Percentiles rank a stretch among this genome's conserved stretches.
phyloP scores from a whole-genome alignment of 1,140 invertebrate species.

The Aphis gossypii region DNA sequence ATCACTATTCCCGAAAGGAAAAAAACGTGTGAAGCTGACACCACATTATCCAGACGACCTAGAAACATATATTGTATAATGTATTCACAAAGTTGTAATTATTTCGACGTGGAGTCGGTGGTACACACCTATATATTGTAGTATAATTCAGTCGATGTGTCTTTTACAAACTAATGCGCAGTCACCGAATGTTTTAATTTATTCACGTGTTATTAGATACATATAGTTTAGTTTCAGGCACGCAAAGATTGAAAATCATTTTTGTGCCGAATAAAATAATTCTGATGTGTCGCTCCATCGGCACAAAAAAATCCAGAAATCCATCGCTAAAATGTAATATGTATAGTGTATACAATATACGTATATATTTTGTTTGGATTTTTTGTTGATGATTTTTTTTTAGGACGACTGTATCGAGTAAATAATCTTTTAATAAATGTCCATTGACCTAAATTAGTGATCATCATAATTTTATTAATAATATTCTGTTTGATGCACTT shows the following conservation, averaged over 20 bases:
- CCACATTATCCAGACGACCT: neutral
- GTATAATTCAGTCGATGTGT: neutral
- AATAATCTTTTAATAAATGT: neutral
- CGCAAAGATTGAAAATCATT: neutral
- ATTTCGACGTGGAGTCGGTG: neutral
- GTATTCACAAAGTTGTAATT: neutral
- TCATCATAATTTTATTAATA: neutral
- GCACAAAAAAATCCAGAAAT: neutral
- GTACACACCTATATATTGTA: neutral
- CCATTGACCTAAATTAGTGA: neutral
- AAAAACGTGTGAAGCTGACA: neutral
- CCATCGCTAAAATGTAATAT: neutral
- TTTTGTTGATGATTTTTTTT: neutral
- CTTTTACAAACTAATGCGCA: constrained; percentile 36
- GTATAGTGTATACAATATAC: too few species aligned
- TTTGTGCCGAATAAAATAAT: neutral
- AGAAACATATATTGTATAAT: constrained; percentile 12
- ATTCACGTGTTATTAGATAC: neutral
- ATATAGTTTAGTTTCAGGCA: neutral
- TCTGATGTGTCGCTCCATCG: neutral
- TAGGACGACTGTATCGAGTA: neutral
- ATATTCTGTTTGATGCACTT: neutral
- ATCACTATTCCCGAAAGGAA: neutral
- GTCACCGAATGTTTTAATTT: constrained; percentile 29
- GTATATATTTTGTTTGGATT: neutral